phyloP scores from a whole-genome alignment of 2,113 vertebrate genomes.

The Gasterosteus nipponicus region DNA sequence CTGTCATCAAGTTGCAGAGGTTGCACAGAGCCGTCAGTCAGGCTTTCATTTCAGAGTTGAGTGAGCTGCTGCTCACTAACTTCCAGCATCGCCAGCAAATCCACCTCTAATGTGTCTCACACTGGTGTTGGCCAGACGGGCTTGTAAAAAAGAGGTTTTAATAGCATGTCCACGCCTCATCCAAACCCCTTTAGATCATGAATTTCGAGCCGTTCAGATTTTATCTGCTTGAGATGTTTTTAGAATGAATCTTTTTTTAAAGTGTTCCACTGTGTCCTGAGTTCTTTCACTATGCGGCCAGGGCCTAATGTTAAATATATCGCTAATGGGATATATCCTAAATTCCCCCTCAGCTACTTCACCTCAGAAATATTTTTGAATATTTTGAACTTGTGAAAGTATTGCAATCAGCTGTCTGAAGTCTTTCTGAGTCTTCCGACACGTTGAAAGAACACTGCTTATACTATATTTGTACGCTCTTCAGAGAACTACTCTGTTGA shows the following conservation, averaged over 20 bases:
- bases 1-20: conserved; percentile 12
- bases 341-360: neutral
- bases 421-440: neutral
- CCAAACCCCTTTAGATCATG: neutral
- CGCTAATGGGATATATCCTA: neutral
- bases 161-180: conserved; percentile 42
- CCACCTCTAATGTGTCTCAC: conserved; percentile 34
- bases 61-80: too few species aligned
- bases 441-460: neutral
- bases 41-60: conserved; percentile 7
- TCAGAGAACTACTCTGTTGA: neutral
- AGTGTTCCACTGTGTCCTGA: conserved; percentile 20
- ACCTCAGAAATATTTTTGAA: neutral
- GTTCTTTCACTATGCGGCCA: neutral
- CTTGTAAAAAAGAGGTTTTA: conserved; percentile 29
- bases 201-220: conserved; percentile 21
- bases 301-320: conserved; percentile 5
- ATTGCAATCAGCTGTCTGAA: neutral
- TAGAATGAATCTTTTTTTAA: conserved; percentile 22
- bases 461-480: neutral
- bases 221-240: conserved; percentile 36
- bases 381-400: neutral
- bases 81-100: conserved; percentile 8
- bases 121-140: neutral
- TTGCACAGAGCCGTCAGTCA: conserved; percentile 46